Evolutionary conservation across 2,797 vertebrate genomes (phyloP), one percentile per base, ranked within the genome.

Genomic region (Poecilia picta): DNA sequence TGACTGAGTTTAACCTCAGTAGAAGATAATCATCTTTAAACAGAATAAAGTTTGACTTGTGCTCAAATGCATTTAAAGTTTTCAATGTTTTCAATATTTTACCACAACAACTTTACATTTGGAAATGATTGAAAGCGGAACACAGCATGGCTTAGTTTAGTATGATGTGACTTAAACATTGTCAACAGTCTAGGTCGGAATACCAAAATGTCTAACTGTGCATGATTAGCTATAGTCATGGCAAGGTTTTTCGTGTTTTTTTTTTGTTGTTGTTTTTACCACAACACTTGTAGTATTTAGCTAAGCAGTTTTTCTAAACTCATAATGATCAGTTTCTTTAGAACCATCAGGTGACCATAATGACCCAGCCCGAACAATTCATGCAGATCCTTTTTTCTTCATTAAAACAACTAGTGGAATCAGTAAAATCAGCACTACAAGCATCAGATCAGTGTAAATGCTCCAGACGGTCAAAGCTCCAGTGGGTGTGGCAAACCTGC

Each of bases 401-500:
- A n/a, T 43, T n/a, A 71, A 15, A 2, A 7, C 25, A n/a, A 45
- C 36, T 4, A 43, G 66, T 70, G 25, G 5, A 25, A 70, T 45
- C 2, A 70, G 25, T 45, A 70, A 70, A 5, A 25, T 45, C 12
- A 70, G 20, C 66, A 5, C 1, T 43, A n/a, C 23, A n/a, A 8
- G 23, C 66, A 6, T 25, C 39, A 43, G 23, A 70, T 45, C 39
- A 70, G 20, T 70, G 36, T 6, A 25, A 70, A 43, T 23, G 1
- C 41, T 70, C 13, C 23, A 41, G 36, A 25, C 1, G 12, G 68
- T 45, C n/a, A 28, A 16, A 68, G 25, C 12, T 41, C 4, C 23
- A 45, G 12, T 45, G 12, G 5, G 11, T 28, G 11, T 71, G 39
- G 81, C 80, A 64, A 62, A 78, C 76, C 70, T 5, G 36, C 79